Evolutionary conservation across 1,140 invertebrate species (phyloP), one percentile per base, ranked within the genome.

Genomic region (Orchesella cincta): DNA sequence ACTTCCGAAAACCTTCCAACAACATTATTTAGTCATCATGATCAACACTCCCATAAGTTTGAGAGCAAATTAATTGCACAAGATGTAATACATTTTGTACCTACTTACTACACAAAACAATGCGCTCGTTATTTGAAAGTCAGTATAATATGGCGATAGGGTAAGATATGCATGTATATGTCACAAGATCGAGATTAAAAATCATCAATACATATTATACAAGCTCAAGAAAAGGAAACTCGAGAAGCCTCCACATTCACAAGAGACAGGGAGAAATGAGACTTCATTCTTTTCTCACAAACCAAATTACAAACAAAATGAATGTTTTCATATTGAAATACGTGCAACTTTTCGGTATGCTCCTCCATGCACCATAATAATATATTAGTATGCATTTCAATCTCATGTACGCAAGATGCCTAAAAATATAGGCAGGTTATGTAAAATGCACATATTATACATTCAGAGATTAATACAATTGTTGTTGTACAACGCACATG

Each of bases 21-120:
- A 57, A 12, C 52, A 31, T 67, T 14, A 67, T 33, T 18, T 31
- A 31, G 26, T 29, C 31, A 67, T 67, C 31, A 29, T 67, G 26
- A 31, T 67, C 23, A 33, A 5, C 26, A 67, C 29, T n/a, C n/a
- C n/a, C n/a, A n/a, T n/a, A n/a, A n/a, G n/a, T n/a, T n/a, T n/a
- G n/a, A n/a, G 62, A 67, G 29, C 62, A 67, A 67, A 67, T 67
- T 67, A 67, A 67, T 67, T 67, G 54, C 54, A 57, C 23, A 46
- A 46, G 39, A 46, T 8, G 39, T 46, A 46, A 46, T 20, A 46
- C 8, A 46, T 46, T 46, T 46, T 46, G 39, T 12, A 46, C n/a
- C n/a, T n/a, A n/a, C n/a, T n/a, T n/a, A n/a, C n/a, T n/a, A n/a
- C n/a, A n/a, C n/a, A n/a, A n/a, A n/a, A n/a, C n/a, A n/a, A n/a